Evolutionary conservation across 2,797 vertebrate genomes (phyloP).

Genomic region (Urocyon cinereoargenteus): DNA sequence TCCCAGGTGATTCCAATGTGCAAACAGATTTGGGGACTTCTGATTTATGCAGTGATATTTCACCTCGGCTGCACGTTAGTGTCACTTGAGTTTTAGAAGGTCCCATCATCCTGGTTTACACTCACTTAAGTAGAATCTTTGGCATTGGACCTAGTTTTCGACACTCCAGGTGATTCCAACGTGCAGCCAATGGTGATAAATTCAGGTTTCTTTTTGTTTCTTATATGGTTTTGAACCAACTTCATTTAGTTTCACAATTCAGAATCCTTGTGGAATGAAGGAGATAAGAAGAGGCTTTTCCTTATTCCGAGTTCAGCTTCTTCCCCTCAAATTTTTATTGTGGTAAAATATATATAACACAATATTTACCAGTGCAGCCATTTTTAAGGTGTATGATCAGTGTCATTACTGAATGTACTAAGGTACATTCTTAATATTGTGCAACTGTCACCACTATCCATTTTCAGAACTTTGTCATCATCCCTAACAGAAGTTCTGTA

Average conservation of each 20-base stretch:
- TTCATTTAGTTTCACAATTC: not conserved
- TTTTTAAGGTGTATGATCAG: not conserved
- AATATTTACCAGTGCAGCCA: not conserved
- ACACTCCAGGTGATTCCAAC: not conserved
- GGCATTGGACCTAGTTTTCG: not conserved
- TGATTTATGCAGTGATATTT: not conserved
- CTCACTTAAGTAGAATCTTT: not conserved
- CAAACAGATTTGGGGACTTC: not conserved
- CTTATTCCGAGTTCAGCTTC: not conserved
- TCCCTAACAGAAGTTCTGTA: not conserved
- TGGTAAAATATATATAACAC: not conserved
- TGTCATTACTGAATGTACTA: not conserved
- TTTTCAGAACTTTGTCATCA: not conserved
- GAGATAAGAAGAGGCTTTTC: not conserved
- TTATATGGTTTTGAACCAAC: not conserved
- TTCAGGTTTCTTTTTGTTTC: not conserved
- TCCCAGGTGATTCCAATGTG: not conserved
- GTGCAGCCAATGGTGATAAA: not conserved
- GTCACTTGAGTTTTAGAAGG: not conserved
- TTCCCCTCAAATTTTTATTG: not conserved
- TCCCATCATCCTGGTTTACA: not conserved
- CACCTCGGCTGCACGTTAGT: not conserved
- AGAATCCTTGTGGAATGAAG: not conserved
- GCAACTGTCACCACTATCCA: not conserved
- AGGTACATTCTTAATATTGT: not conserved